phyloP scores from a whole-genome alignment of 2,888 invertebrate genomes.

The Morinoia aosen region DNA sequence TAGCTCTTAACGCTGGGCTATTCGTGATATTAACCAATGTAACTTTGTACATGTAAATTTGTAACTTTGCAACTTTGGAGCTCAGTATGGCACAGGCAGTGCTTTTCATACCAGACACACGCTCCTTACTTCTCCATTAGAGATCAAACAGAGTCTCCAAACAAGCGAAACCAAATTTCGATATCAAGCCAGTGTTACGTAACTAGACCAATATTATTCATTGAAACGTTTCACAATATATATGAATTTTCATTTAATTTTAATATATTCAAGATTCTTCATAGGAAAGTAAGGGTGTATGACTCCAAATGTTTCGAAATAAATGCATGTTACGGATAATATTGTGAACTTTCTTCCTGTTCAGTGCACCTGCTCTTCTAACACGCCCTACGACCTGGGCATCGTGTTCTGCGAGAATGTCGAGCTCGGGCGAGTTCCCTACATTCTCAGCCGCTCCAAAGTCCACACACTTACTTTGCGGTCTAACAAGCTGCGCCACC shows the following conservation, averaged over 20 bases:
- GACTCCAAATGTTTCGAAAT: background rate
- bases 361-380: constrained; percentile 66
- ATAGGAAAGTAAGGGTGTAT: background rate
- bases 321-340: background rate
- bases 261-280: background rate
- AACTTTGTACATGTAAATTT: no score
- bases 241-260: background rate
- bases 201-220: background rate
- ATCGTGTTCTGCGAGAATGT: constrained; percentile 66
- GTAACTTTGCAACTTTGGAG: no score
- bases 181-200: background rate
- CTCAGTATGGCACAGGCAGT: no score
- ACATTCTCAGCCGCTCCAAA: constrained; percentile 64
- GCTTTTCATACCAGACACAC: no score
- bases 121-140: no score
- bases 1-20: no score
- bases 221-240: background rate
- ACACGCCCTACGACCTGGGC: constrained; percentile 64
- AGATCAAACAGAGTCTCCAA: no score
- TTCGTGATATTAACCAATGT: no score
- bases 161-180: background rate
- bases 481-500: constrained; percentile 58
- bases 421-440: constrained; percentile 61
- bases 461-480: constrained; percentile 64
- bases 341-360: background rate